Evolutionary conservation across 2,888 invertebrate species (phyloP), one percentile per base, ranked within the genome.

Genomic region (Mythimna pallens): DNA sequence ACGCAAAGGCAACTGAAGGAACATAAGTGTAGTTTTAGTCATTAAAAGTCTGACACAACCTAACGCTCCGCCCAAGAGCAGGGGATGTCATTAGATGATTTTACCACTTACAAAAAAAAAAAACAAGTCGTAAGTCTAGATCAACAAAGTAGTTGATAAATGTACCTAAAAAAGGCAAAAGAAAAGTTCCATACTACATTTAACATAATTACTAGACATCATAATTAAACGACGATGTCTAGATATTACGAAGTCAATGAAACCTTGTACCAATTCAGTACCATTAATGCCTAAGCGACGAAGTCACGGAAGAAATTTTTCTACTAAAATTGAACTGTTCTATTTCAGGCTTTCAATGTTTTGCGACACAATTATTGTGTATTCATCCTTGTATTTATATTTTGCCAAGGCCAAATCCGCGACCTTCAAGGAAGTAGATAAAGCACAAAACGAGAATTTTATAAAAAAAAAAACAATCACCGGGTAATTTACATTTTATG

Each of bases 291-390:
- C 52, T 72, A 85, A 85, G 50, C 81, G 81, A 20, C 65, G 4
- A 34, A 83, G 84, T 84, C 84, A 84, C 84, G 84, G 61, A 76
- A 83, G 57, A 57, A 30, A 78, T 85, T 80, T 83, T 82, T 80
- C 61, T 84, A 65, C 58, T 58, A 25, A 70, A 75, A 80, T 82
- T 80, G 59, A 66, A 74, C 64, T 65, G 68, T 80, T 73, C 83
- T 75, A 83, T 80, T 73, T 83, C 59, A 63, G 61, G 69, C 80
- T 22, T 75, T 80, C 62, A 62, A 83, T 73, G 64, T 77, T 66
- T 54, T 55, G 70, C 72, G 65, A 76, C 58, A 64, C 68, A 67
- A 71, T 83, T 73, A 78, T 82, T 73, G 70, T 70, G 30, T 69
- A 80, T 71, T 70, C 67, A 71, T 76, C 71, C 68, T 84, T 82